These are phyloP conservation scores for Gymnobelideus leadbeateri DNA, from an alignment of 2,113 vertebrate species.

Conservation along the genomic window DNA sequence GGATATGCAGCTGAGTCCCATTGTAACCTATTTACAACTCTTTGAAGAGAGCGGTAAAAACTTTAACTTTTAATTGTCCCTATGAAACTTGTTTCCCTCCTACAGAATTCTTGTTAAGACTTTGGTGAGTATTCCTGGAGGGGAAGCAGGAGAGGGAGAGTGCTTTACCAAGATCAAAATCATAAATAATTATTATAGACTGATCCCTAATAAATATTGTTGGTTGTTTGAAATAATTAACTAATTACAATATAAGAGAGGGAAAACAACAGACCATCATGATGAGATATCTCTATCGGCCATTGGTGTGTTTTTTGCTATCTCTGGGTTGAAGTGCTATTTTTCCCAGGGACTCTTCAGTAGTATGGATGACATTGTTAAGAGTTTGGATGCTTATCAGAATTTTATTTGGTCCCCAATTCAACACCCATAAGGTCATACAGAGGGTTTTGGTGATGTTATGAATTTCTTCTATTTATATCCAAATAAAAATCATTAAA, in stretches of 20 bases:
- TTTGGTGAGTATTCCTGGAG: conserved; percentile 46
- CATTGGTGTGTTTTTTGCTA: not conserved
- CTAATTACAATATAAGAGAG: not conserved
- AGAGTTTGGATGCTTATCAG: conserved; percentile 1
- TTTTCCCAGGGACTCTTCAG: not conserved
- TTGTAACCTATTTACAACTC: conserved; percentile 44
- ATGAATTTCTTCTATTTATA: not conserved
- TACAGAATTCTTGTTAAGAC: conserved; percentile 24
- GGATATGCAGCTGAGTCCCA: not conserved
- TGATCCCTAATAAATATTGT: not conserved
- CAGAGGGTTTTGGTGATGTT: not conserved
- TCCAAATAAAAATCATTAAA: not conserved
- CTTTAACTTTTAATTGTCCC: conserved; percentile 64
- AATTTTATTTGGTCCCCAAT: conserved; percentile 24
- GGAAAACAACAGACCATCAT: not conserved
- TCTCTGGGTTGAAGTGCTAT: not conserved
- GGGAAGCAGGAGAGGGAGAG: not conserved
- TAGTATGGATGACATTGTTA: not conserved
- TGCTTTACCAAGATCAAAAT: not conserved
- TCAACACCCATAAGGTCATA: conserved; percentile 3
- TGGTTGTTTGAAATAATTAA: not conserved
- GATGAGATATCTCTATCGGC: not conserved
- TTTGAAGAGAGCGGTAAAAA: conserved; percentile 49
- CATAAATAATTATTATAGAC: not conserved
- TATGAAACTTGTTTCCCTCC: conserved; percentile 63